A percentile compares a stretch with the other conserved stretches of the same genome.
These are phyloP conservation scores for Altica lythri DNA, from an alignment of 2,888 invertebrate species.

Conservation along the genomic window DNA sequence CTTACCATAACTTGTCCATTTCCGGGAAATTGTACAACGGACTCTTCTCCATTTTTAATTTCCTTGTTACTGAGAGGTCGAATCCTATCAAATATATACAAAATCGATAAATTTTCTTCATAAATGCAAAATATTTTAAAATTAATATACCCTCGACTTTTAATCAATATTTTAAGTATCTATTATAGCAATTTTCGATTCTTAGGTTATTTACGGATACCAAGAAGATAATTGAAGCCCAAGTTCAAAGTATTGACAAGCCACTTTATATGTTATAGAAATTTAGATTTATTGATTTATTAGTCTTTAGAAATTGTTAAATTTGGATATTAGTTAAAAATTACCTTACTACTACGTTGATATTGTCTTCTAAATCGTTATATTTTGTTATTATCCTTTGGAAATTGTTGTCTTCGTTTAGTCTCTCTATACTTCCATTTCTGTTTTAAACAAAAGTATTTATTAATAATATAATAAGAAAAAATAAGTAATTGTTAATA, in stretches of 20 bases:
- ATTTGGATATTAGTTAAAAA: not conserved
- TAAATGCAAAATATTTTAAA: no score
- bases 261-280: no score
- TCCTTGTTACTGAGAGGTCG: constrained; percentile 82
- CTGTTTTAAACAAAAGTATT: no score
- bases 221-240: no score
- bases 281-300: no score
- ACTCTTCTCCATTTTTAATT: constrained; percentile 68
- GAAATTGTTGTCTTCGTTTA: constrained; percentile 57
- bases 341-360: constrained; percentile 86
- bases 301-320: not conserved
- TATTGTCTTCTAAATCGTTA: constrained; percentile 76
- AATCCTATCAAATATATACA: constrained; percentile 62
- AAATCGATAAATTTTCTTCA: constrained; percentile 1
- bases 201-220: no score
- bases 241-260: no score
- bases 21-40: constrained; percentile 82
- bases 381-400: constrained; percentile 58
- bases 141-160: no score
- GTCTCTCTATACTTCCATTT: constrained; percentile 58
- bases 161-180: no score
- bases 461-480: no score
- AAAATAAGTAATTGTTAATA: no score
- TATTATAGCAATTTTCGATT: no score
- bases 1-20: constrained; percentile 78